These are phyloP conservation scores for Zelleria hepariella DNA, from an alignment of 2,888 invertebrate species.

Conservation along the genomic window DNA sequence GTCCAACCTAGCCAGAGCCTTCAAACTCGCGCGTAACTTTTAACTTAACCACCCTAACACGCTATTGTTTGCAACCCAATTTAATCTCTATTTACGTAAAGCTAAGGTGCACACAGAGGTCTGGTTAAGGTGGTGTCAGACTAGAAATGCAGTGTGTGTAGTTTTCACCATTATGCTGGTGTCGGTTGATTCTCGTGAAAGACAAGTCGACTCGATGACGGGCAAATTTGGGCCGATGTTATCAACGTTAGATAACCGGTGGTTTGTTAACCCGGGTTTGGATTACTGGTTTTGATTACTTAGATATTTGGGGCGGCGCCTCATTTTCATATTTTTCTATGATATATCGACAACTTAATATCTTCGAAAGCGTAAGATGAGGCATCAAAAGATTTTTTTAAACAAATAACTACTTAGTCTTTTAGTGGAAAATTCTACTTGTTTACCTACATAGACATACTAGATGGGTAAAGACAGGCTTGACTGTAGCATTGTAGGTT, in stretches of 20 bases:
- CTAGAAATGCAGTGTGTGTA: neutral
- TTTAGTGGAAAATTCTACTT: too few species aligned
- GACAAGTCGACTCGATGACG: conserved; percentile 8
- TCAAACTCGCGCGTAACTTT: neutral
- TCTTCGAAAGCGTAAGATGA: too few species aligned
- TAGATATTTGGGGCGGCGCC: too few species aligned
- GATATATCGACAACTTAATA: too few species aligned
- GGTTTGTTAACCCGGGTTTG: neutral
- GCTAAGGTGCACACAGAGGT: neutral
- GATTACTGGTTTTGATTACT: too few species aligned
- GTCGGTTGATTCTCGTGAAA: conserved; percentile 1
- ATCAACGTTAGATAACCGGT: too few species aligned
- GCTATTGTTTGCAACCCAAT: neutral
- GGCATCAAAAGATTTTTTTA: too few species aligned
- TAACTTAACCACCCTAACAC: neutral
- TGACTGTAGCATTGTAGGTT: too few species aligned
- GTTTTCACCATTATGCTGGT: neutral
- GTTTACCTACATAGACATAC: too few species aligned
- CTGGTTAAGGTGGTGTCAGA: neutral
- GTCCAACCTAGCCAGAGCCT: neutral
- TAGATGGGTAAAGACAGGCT: too few species aligned
- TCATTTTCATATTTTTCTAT: too few species aligned
- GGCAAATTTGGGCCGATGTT: neutral
- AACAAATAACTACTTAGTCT: too few species aligned
- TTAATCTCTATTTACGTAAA: neutral